These are phyloP conservation scores for human DNA, from an alignment of 2,113 vertebrate genomes.

Conservation along the genomic window GRCh38 chr4:28592501-28593000, in stretches of 20 bases:
- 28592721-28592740: background rate
- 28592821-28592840: background rate
- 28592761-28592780: background rate
- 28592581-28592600: background rate
- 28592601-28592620: background rate
- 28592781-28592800: background rate
- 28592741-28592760: background rate
- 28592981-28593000: background rate
- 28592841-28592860: background rate
- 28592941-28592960: background rate
- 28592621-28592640: background rate
- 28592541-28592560: background rate
- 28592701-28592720: background rate
- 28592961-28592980: background rate
- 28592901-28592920: background rate
- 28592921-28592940: background rate
- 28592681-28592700: background rate
- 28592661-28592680: background rate
- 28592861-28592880: background rate
- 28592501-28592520: background rate
- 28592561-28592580: background rate
- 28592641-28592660: background rate
- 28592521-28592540: background rate
- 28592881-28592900: background rate
- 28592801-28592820: background rate